Base-by-base conservation (phyloP, 2,797 vertebrate genomes). In the Onychomys leucogaster region DNA sequence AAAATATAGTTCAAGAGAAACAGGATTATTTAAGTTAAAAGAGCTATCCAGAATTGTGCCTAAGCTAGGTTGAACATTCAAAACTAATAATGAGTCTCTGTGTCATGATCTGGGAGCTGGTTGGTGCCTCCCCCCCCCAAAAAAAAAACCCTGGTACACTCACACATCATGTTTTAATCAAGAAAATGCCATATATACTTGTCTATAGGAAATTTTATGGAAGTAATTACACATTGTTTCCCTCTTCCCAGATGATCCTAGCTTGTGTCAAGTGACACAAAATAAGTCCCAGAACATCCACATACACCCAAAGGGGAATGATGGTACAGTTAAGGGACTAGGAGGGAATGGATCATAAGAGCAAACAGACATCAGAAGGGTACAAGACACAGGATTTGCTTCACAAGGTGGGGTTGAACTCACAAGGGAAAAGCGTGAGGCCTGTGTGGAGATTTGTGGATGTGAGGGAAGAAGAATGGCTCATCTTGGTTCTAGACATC, bases 261-360 rank as follows among this genome's bases (percentile, higher is more conserved):
- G 75, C 16, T 49, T n/a, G 76, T 52, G 32, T 78, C 49, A 21
- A 78, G 16, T 78, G 16, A 27, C 25, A 14, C 23, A 16, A 43
- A 46, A 27, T 75, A 75, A 43, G 12, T 25, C 23, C 12, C 41
- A 12, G 9, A 2, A 65, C 37, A 83, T 27, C 37, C 13, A 41
- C 37, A 16, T 43, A 25, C 34, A 93, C 1, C 9, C 23, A 84
- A 21, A 67, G 11, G 85, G 8, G 16, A 11, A 69, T 76, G 23
- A 57, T 75, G 59, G 57, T 81, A 23, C 84, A 91, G 23, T 43
- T 14, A 81, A 75, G 5, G n/a, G 46, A 7, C 7, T 41, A 52
- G 4, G 5, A 59, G 61, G 19, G 23, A 6, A 57, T 3, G 34
- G n/a, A 63, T 17, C 2, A 0, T 61, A 12, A 37, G 19, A 32